A percentile compares a stretch with the other conserved stretches of the same genome.
phyloP scores from a whole-genome alignment of 2,888 invertebrate genomes.

The Ectobius pallidus region DNA sequence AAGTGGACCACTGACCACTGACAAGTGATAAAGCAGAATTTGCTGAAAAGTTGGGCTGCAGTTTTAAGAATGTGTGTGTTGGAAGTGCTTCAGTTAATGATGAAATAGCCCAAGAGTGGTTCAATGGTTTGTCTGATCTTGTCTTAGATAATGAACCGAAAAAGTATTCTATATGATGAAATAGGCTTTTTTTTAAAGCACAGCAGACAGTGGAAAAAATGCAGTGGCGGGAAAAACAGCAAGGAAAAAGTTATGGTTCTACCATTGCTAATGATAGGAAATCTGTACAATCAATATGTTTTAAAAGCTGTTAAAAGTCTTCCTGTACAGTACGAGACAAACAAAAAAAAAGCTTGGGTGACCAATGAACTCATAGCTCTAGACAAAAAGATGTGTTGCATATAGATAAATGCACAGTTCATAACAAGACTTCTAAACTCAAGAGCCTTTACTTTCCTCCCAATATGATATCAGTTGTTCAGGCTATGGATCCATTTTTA shows the following conservation, averaged over 20 bases:
- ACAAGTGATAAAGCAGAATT: background rate
- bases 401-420: background rate
- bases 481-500: background rate
- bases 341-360: constrained; percentile 6
- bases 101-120: background rate
- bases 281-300: background rate
- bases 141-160: background rate
- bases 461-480: background rate
- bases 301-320: constrained; percentile 7
- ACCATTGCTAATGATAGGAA: background rate
- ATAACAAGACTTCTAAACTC: background rate
- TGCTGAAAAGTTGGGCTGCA: background rate
- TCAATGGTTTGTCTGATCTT: background rate
- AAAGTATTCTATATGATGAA: background rate
- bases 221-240: background rate
- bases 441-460: background rate
- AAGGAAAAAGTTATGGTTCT: background rate
- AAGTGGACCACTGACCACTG: background rate
- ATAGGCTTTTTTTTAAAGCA: background rate
- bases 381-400: background rate
- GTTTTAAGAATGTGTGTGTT: background rate
- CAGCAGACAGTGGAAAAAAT: background rate
- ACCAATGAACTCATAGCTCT: background rate
- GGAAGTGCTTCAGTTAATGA: background rate
- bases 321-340: background rate